Conservation (phyloP, 2,888 invertebrate species). For the Pecten maximus region DNA sequence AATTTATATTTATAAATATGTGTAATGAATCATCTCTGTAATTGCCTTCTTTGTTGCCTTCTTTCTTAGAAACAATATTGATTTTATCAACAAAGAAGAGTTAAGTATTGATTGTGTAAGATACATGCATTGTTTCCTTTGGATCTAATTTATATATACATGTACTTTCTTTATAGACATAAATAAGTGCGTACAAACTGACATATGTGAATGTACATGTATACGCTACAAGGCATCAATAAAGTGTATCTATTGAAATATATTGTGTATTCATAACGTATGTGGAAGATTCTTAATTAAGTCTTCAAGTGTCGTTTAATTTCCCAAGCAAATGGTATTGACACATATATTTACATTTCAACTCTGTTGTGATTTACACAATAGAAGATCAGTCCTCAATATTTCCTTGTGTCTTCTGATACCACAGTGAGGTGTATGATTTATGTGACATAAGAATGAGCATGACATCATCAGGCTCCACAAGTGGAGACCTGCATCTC, state of each 20-base stretch:
- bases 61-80: background rate
- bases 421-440: background rate
- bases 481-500: background rate
- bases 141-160: background rate
- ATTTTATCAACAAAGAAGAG: constrained; percentile 7
- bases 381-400: background rate
- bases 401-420: background rate
- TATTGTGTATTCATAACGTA: too few relatives aligned
- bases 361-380: too few relatives aligned
- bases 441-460: constrained; percentile 8
- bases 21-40: constrained; percentile 26
- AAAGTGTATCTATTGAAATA: too few relatives aligned
- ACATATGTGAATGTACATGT: too few relatives aligned
- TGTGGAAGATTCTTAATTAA: too few relatives aligned
- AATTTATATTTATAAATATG: too few relatives aligned
- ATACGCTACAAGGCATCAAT: too few relatives aligned
- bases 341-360: too few relatives aligned
- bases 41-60: background rate
- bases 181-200: too few relatives aligned
- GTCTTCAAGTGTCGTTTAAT: too few relatives aligned
- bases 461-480: background rate
- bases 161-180: too few relatives aligned
- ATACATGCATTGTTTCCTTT: background rate
- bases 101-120: constrained; percentile 1
- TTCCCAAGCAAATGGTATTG: too few relatives aligned